Percentiles rank a stretch among this genome's conserved stretches.
These are phyloP conservation scores for Tetramorium parvispinum DNA, from an alignment of 1,140 invertebrate genomes.

Conservation along the genomic window DNA sequence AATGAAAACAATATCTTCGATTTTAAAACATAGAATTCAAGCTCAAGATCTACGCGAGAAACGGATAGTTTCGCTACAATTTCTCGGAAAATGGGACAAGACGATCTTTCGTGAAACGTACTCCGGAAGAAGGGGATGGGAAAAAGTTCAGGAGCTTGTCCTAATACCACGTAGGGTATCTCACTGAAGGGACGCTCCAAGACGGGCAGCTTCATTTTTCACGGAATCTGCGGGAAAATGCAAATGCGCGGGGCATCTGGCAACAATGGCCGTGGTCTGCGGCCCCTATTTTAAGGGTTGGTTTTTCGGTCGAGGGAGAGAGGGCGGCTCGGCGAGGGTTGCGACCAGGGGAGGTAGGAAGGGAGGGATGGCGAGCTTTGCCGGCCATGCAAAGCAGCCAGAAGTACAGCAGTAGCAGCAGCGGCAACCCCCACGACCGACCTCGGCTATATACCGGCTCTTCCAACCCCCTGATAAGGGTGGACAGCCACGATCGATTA, in stretches of 20 bases:
- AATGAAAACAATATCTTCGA: neutral
- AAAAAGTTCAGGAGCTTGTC: constrained; percentile 65
- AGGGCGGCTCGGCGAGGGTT: constrained; percentile 54
- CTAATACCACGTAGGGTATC: constrained; percentile 68
- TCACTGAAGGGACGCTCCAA: constrained; percentile 48
- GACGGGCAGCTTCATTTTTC: constrained; percentile 79
- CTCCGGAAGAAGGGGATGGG: neutral
- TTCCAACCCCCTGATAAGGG: constrained; percentile 85
- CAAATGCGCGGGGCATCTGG: constrained; percentile 86
- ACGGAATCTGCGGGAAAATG: constrained; percentile 84
- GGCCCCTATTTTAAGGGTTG: constrained; percentile 86
- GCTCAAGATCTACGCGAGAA: neutral
- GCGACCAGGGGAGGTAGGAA: constrained; percentile 36
- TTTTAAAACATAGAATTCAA: neutral
- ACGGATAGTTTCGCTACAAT: constrained; percentile 19
- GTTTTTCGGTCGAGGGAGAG: constrained; percentile 78
- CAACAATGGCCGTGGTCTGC: constrained; percentile 86
- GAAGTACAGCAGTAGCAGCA: constrained; percentile 66
- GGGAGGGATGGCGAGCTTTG: constrained; percentile 74
- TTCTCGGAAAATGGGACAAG: constrained; percentile 12
- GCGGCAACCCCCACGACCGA: constrained; percentile 70
- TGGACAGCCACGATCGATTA: constrained; percentile 87
- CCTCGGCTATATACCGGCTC: constrained; percentile 76
- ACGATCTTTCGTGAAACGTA: constrained; percentile 18
- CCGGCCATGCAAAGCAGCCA: constrained; percentile 85